phyloP scores from a whole-genome alignment of 2,113 vertebrate species.

The Collichthys lucidus region DNA sequence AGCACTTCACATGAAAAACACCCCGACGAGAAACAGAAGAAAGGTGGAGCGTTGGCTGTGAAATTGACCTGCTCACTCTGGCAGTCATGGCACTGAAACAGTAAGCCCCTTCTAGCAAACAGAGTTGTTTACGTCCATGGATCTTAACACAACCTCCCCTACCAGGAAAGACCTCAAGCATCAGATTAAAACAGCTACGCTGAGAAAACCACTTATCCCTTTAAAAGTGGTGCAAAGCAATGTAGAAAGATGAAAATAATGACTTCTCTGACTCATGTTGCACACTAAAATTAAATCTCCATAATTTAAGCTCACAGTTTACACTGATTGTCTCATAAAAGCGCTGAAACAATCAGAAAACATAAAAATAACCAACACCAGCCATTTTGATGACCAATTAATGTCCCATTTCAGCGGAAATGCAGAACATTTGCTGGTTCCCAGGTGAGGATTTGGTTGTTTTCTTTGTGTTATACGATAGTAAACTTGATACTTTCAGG shows the following conservation, averaged over 20 bases:
- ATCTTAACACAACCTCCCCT: slow-evolving; percentile 43
- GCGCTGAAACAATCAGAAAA: background rate
- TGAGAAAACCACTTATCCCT: background rate
- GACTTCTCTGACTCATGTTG: background rate
- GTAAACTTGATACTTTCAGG: background rate
- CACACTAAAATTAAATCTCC: background rate
- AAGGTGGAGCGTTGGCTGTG: background rate
- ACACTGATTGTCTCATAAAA: background rate
- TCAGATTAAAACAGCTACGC: slow-evolving; percentile 18
- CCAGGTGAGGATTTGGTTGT: background rate
- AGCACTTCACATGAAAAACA: background rate
- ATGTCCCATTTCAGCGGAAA: background rate
- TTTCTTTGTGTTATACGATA: background rate
- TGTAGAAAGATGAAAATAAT: background rate
- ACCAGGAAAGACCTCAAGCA: slow-evolving; percentile 46
- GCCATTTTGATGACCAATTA: background rate
- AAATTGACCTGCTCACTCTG: background rate
- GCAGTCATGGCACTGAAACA: slow-evolving; percentile 3
- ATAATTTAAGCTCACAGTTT: background rate
- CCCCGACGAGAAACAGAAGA: background rate
- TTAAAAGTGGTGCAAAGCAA: slow-evolving; percentile 29
- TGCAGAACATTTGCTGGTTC: background rate
- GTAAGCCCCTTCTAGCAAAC: slow-evolving; percentile 36
- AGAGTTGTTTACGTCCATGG: slow-evolving; percentile 48
- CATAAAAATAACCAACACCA: background rate